phyloP scores from a whole-genome alignment of 1,140 invertebrate species.

The Protaetia brevitarsis region DNA sequence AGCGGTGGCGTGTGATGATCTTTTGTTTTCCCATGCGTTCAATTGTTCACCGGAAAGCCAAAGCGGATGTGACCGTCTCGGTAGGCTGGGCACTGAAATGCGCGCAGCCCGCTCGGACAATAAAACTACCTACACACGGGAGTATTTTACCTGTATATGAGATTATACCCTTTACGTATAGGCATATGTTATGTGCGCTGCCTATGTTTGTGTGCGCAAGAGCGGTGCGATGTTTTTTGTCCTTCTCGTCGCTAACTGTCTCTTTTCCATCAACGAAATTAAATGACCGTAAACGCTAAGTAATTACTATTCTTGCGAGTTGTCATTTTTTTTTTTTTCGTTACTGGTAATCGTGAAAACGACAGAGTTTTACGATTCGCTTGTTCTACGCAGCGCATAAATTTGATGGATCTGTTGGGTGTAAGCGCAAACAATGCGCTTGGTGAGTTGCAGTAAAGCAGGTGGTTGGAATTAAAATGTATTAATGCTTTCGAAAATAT shows the following conservation, averaged over 20 bases:
- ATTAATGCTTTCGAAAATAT: too few relatives aligned
- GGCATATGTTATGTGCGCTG: not conserved
- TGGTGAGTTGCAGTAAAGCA: not conserved
- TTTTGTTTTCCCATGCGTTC: slow-evolving; percentile 37
- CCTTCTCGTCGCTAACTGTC: not conserved
- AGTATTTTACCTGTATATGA: not conserved
- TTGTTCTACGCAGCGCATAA: not conserved
- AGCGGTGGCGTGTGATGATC: slow-evolving; percentile 14
- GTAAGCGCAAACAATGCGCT: not conserved
- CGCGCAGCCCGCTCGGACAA: slow-evolving; percentile 14
- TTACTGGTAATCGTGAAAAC: not conserved
- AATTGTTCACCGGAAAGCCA: slow-evolving; percentile 36
- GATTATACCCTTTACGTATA: not conserved
- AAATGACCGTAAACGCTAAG: not conserved
- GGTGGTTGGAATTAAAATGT: not conserved
- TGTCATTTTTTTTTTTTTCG: not conserved
- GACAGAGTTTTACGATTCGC: not conserved
- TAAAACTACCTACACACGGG: slow-evolving; percentile 6
- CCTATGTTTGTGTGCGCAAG: not conserved
- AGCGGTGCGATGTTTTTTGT: not conserved
- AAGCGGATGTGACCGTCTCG: slow-evolving; percentile 41
- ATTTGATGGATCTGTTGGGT: not conserved
- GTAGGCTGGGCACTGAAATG: slow-evolving; percentile 30
- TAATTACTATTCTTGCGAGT: not conserved
- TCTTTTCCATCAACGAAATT: not conserved